Evolutionary conservation across 2,113 vertebrate species (phyloP).

Genomic region (Chionodraco myersi): DNA sequence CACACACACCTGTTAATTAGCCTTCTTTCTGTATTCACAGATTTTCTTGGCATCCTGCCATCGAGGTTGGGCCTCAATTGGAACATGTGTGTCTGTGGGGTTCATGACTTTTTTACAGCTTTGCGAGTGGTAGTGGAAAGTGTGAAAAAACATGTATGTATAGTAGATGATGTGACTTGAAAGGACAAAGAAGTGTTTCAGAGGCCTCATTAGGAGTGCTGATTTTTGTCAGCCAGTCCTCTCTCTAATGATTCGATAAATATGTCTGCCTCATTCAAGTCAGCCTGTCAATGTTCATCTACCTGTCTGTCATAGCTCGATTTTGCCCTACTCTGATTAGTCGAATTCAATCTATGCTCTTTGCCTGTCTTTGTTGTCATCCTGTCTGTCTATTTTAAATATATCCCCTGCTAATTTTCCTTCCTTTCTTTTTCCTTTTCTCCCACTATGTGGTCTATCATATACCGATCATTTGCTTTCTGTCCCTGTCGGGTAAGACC

Average conservation of each 20-base stretch:
- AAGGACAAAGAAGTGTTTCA: background rate
- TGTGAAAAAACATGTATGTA: background rate
- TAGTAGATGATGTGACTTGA: background rate
- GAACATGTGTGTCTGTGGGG: slow-evolving; percentile 13
- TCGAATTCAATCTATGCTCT: background rate
- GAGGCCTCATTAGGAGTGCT: background rate
- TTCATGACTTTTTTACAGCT: slow-evolving; percentile 9
- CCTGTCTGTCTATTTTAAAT: background rate
- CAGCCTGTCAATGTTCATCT: background rate
- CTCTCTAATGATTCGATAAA: background rate
- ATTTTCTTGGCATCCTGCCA: slow-evolving; percentile 65
- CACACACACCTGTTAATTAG: slow-evolving; percentile 64
- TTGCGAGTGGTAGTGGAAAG: background rate
- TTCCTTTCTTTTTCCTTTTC: background rate
- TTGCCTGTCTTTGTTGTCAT: background rate
- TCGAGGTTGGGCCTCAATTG: slow-evolving; percentile 34
- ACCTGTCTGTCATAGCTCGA: background rate
- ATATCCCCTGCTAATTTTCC: background rate
- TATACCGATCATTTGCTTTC: background rate
- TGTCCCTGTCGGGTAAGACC: background rate
- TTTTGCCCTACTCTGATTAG: background rate
- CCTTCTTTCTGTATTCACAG: slow-evolving; percentile 57
- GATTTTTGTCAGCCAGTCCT: background rate
- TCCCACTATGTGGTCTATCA: background rate
- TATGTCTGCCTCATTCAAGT: background rate